These are phyloP conservation scores for Andrena minutula DNA, from an alignment of 2,888 invertebrate species.

Conservation along the genomic window DNA sequence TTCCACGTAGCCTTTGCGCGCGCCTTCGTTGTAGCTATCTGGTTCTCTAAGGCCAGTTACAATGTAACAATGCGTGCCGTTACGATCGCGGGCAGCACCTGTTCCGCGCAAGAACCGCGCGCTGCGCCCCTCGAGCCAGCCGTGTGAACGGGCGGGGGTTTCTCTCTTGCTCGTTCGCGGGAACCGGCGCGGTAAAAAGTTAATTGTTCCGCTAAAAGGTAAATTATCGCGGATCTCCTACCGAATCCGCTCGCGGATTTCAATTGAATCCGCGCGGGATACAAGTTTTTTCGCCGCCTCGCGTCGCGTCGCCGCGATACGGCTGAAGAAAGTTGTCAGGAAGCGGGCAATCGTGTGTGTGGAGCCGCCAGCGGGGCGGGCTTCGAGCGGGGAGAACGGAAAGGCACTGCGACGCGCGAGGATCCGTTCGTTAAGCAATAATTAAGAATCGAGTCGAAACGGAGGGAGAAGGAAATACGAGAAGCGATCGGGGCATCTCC, in stretches of 20 bases:
- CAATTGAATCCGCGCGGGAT: conserved; percentile 45
- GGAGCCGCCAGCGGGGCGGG: not conserved
- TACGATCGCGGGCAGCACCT: conserved; percentile 49
- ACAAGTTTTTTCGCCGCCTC: conserved; percentile 11
- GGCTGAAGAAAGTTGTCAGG: conserved; percentile 36
- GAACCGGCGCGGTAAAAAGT: conserved; percentile 28
- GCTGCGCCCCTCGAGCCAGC: conserved; percentile 3
- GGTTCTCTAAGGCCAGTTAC: not conserved
- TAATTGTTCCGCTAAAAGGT: conserved; percentile 60
- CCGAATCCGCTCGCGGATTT: conserved; percentile 52
- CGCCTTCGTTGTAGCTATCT: not conserved
- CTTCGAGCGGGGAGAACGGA: not conserved
- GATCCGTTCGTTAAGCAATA: conserved; percentile 40
- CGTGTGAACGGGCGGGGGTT: conserved; percentile 45
- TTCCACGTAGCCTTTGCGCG: not conserved
- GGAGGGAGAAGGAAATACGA: conserved; percentile 23
- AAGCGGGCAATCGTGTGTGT: not conserved
- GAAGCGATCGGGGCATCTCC: not conserved
- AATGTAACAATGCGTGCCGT: conserved; percentile 29
- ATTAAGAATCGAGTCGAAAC: conserved; percentile 46
- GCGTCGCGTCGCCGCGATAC: not conserved
- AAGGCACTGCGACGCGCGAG: not conserved
- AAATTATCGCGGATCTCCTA: conserved; percentile 50
- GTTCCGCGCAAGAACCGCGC: conserved; percentile 48
- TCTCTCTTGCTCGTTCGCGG: not conserved